Percentiles rank a stretch among this genome's conserved stretches.
These are phyloP conservation scores for Mimumesa dahlbomi DNA, from an alignment of 2,888 invertebrate species.

Conservation along the genomic window DNA sequence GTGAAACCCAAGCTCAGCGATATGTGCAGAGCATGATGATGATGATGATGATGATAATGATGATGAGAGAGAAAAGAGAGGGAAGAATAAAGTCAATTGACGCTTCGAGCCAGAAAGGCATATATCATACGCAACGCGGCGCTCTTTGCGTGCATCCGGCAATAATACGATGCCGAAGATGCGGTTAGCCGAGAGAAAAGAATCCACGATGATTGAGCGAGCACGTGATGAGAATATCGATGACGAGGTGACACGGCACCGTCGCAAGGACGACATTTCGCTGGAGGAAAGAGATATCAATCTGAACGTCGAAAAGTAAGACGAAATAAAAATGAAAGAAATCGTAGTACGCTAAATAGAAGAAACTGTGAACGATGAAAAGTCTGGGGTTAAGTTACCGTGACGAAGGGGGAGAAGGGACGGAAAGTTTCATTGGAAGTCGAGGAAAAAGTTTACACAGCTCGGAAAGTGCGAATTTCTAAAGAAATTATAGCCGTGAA, in stretches of 20 bases:
- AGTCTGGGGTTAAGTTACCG: background rate
- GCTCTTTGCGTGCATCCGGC: conserved; percentile 1
- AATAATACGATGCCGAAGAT: conserved; percentile 32
- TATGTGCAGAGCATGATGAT: too few species aligned
- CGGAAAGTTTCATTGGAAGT: background rate
- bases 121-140: background rate
- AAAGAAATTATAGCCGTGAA: too few species aligned
- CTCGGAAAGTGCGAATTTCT: too few species aligned
- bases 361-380: background rate
- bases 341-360: background rate
- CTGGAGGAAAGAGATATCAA: background rate
- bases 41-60: too few species aligned
- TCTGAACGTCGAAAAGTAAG: background rate
- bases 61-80: too few species aligned
- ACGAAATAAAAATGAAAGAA: background rate
- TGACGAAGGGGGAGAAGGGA: background rate
- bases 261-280: conserved; percentile 18
- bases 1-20: background rate
- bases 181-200: conserved; percentile 41
- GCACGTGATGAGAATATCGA: conserved; percentile 42
- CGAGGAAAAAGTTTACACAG: background rate
- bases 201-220: conserved; percentile 20
- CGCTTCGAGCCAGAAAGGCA: background rate
- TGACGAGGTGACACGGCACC: conserved; percentile 32
- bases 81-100: background rate